Evolutionary conservation across 2,797 vertebrate species (phyloP).

Genomic region (Perdix hodgsoniae): DNA sequence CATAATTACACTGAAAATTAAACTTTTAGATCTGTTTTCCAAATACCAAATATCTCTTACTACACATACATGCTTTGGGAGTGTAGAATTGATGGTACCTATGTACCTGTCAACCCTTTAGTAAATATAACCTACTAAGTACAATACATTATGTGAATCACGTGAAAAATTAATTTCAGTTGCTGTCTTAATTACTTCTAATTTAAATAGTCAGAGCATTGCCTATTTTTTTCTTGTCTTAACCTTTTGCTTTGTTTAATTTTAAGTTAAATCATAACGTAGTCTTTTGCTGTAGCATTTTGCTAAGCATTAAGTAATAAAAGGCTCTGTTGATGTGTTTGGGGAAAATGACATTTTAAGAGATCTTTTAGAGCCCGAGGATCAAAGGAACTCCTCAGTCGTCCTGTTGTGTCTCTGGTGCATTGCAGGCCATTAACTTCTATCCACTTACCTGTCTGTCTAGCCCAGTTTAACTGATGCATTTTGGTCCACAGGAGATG

Average conservation of each 20-base stretch:
- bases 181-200: slow-evolving; percentile 71
- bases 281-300: neutral
- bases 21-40: slow-evolving; percentile 63
- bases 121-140: slow-evolving; percentile 72
- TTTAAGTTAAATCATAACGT: neutral
- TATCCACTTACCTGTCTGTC: neutral
- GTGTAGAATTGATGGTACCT: slow-evolving; percentile 61
- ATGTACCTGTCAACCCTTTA: slow-evolving; percentile 67
- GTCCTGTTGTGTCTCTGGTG: neutral
- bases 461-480: neutral
- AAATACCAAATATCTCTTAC: slow-evolving; percentile 52
- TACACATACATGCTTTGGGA: neutral
- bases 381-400: neutral
- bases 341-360: neutral
- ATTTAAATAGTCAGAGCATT: slow-evolving; percentile 74
- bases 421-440: slow-evolving; percentile 25
- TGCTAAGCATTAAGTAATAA: neutral
- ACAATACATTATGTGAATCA: slow-evolving; percentile 40
- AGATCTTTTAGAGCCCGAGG: neutral
- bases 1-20: slow-evolving; percentile 70
- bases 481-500: neutral
- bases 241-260: slow-evolving; percentile 31
- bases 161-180: slow-evolving; percentile 59
- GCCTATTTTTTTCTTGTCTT: slow-evolving; percentile 64
- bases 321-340: neutral